Evolutionary conservation across 2,113 vertebrate genomes (phyloP), one percentile per base, ranked within the genome.

Genomic region (Lutjanus erythropterus): DNA sequence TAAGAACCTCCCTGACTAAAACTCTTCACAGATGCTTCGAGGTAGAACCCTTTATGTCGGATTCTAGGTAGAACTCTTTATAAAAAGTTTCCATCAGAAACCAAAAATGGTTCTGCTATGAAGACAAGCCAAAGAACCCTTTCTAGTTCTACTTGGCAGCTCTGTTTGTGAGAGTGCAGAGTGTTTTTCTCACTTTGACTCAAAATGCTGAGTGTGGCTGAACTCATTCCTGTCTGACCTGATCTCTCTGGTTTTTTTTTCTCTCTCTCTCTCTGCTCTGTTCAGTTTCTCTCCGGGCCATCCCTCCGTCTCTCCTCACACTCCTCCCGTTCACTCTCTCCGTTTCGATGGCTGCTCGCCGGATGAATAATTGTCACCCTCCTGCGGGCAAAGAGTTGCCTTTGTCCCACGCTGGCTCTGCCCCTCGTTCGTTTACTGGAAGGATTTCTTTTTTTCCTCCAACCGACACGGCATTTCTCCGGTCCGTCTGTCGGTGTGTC

Each of bases 201-300:
- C 77, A 74, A 88, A 92, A 89, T 78, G 88, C 90, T 85, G 86
- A 92, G 86, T 71, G 80, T 84, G n/a, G 19, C 80, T 81, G 75
- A 84, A 86, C 78, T 81, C 59, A 61, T 89, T 93, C 89, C 74
- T 12, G 86, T 77, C 59, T 42, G 69, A 89, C 82, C 88, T 79
- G 83, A 56, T 70, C 70, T 58, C 39, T 65, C 31, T 46, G 25
- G 9, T 75, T 56, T 58, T 44, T n/a, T n/a, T n/a, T n/a, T n/a
- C n/a, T n/a, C n/a, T n/a, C n/a, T n/a, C n/a, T 37, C 65, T 60
- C 59, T 71, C 67, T 67, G 44, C 70, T 56, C 39, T 23, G 29
- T 60, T 71, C 69, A 16, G 35, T 78, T 81, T 62, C 74, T 81
- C 75, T 79, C 46, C 27, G 41, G 67, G 50, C 78, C 42, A 70